Base-by-base conservation (phyloP, 2,888 invertebrate genomes). In the Eupithecia vulgata region DNA sequence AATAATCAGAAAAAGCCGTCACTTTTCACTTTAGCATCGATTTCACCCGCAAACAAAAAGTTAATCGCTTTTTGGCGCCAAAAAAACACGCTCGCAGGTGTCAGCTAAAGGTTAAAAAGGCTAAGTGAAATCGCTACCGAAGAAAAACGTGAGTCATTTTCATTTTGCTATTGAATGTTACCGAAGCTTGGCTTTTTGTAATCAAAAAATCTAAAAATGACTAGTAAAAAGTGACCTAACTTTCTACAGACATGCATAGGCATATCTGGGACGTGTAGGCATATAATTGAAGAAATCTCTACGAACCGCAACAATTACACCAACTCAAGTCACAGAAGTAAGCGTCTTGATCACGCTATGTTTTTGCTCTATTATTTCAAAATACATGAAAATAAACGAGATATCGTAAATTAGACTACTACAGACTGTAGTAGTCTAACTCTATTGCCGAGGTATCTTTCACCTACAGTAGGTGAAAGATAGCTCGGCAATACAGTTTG, bases 211-310 rank as follows among this genome's bases (percentile, higher is more conserved):
- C 25, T 25, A 21, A 71, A 75, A 73, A 70, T 61, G 70, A 70
- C 68, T 61, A 74, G 74, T 73, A 76, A 79, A 78, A 80, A 81
- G 66, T 73, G 71, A 78, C 68, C 79, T 80, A 80, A 84, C 90
- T 91, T 91, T 91, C 91, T 90, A 75, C 76, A 79, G 45, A 68
- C 70, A 68, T 67, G 67, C 70, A 64, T 40, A 42, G 68, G 72
- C 74, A 78, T 79, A 88, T 84, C 85, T 85, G 84, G 87, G 84
- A 81, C 86, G 77, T 79, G 84, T 78, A 80, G 78, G 81, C 83
- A 84, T 84, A 82, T 88, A 88, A 91, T 90, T 90, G 89, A 88
- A 90, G 88, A 90, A 88, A 90, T 89, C 87, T 88, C 85, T 83
- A 82, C 80, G 82, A 83, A 87, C 87, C 88, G 83, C 88, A 83